These are phyloP conservation scores for Valencia hispanica DNA, from an alignment of 2,797 vertebrate species.

Conservation along the genomic window DNA sequence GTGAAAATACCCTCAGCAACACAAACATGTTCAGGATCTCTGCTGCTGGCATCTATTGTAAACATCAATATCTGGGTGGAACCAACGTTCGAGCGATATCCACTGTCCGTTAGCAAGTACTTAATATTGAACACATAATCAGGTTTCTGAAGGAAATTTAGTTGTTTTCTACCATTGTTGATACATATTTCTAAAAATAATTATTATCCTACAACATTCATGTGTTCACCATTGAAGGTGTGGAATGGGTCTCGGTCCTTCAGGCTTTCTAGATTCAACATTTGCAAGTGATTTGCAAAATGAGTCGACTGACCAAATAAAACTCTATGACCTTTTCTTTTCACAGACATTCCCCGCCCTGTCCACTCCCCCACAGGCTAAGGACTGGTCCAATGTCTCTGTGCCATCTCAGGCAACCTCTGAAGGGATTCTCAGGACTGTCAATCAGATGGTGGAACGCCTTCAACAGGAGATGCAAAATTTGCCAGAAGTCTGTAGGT, in stretches of 20 bases:
- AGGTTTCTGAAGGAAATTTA: no score
- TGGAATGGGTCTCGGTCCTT: not conserved
- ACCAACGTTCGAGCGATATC: no score
- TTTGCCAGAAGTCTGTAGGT: constrained; percentile 73
- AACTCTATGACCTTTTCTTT: not conserved
- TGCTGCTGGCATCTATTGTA: no score
- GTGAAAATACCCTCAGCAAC: no score
- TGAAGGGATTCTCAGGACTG: constrained; percentile 57
- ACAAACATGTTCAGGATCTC: no score
- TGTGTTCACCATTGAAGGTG: not conserved
- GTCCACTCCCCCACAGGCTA: constrained; percentile 41
- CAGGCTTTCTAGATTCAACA: no score
- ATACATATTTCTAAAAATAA: no score
- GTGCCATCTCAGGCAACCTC: constrained; percentile 68
- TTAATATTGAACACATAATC: no score
- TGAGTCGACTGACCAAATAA: not conserved
- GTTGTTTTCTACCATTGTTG: no score
- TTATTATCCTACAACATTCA: no score
- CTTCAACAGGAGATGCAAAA: constrained; percentile 67
- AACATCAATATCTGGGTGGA: no score
- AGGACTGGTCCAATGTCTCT: constrained; percentile 65
- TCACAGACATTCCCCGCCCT: constrained; percentile 65
- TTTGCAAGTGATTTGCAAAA: not conserved
- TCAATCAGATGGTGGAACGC: constrained; percentile 64
- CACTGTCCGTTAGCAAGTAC: no score